Evolutionary conservation across 2,888 invertebrate genomes (phyloP).

Genomic region (Druceiella hillmani): DNA sequence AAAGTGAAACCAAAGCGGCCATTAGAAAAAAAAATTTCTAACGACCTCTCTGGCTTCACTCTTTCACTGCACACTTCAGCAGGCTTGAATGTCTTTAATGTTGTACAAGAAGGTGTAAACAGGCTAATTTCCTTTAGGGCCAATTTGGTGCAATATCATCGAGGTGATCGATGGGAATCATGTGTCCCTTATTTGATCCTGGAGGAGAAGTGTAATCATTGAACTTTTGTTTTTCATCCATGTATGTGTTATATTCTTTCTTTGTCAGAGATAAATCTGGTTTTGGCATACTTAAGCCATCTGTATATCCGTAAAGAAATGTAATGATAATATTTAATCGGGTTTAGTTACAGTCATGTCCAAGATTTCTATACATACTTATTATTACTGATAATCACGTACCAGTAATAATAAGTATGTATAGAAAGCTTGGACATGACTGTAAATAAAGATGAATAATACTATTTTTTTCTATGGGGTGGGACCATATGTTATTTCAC

Average conservation of each 20-base stretch:
- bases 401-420: background rate
- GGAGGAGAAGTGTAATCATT: slow-evolving; percentile 27
- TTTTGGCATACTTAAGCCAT: slow-evolving; percentile 51
- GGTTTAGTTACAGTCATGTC: too few species aligned
- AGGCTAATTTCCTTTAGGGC: slow-evolving; percentile 33
- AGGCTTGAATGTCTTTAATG: slow-evolving; percentile 51
- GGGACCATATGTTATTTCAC: too few species aligned
- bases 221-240: slow-evolving; percentile 29
- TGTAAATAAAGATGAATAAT: too few species aligned
- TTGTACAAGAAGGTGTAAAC: slow-evolving; percentile 47
- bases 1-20: slow-evolving; percentile 59
- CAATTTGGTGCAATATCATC: slow-evolving; percentile 48
- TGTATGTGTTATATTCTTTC: slow-evolving; percentile 32
- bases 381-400: too few species aligned
- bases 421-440: too few species aligned
- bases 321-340: background rate
- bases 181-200: slow-evolving; percentile 49
- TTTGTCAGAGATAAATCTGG: slow-evolving; percentile 51
- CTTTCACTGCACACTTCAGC: slow-evolving; percentile 43
- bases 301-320: slow-evolving; percentile 48
- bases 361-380: too few species aligned
- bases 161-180: slow-evolving; percentile 64
- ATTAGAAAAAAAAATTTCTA: slow-evolving; percentile 58
- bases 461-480: too few species aligned
- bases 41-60: slow-evolving; percentile 50